phyloP scores from a whole-genome alignment of 30 jellyfish, hydroid and myxozoan species.

The Cassiopea andromeda region DNA sequence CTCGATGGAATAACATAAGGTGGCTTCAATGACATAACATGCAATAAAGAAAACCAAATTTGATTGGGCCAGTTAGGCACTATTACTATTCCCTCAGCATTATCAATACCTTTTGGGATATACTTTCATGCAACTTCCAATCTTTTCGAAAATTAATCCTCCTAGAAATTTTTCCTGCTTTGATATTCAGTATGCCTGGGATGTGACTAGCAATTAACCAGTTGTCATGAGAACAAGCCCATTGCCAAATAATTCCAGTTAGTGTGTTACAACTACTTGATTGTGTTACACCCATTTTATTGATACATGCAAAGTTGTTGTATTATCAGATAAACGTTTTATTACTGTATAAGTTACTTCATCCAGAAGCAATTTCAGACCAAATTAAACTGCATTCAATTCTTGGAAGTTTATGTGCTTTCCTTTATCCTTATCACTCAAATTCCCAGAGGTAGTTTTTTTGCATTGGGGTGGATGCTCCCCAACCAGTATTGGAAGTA shows the following conservation, averaged over 20 bases:
- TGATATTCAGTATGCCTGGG: conserved; percentile 40
- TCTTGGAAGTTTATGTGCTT: conserved; percentile 30
- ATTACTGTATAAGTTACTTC: conserved; percentile 4
- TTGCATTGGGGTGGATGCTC: background rate
- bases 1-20: conserved; percentile 49
- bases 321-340: conserved; percentile 30
- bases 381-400: conserved; percentile 32
- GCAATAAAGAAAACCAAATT: conserved; percentile 30
- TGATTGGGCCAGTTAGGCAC: conserved; percentile 70
- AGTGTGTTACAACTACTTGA: conserved; percentile 22
- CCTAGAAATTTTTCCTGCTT: conserved; percentile 52
- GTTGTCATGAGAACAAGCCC: background rate
- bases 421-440: background rate
- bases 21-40: background rate
- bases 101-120: conserved; percentile 3
- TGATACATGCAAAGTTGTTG: conserved; percentile 29
- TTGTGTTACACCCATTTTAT: conserved; percentile 50
- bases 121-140: conserved; percentile 25
- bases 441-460: conserved; percentile 5
- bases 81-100: conserved; percentile 40
- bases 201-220: conserved; percentile 56
- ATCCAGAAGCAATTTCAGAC: conserved; percentile 10
- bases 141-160: background rate
- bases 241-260: conserved; percentile 34
- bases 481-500: conserved; percentile 46